Evolutionary conservation across 2,797 vertebrate species (phyloP), one percentile per base, ranked within the genome.

Genomic region (Leptodactylus fallax): DNA sequence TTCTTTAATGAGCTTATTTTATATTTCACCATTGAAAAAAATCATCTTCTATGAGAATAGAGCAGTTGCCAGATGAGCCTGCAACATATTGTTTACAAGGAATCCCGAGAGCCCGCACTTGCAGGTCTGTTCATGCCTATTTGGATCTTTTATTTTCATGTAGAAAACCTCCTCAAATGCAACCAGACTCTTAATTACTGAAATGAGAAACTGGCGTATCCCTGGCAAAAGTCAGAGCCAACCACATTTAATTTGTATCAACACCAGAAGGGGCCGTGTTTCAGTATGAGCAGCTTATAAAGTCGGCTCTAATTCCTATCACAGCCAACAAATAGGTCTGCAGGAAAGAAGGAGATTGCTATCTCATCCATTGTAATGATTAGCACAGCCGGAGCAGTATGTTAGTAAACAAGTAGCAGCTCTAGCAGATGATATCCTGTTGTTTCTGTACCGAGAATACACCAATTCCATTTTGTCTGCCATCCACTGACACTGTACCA

Each of bases 221-320:
- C 67, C 60, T 83, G 60, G 85, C 79, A 86, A 83, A 65, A 65
- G 58, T 19, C 80, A 83, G 60, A 61, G 88, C 83, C 84, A 89
- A 89, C 58, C 84, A 79, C 72, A 86, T 83, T 89, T 86, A 71
- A 89, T 89, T 89, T 89, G 63, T 63, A 83, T 89, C 85, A 89
- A 83, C 80, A 86, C 84, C 79, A 89, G 84, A 86, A 83, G 88
- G 79, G 65, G 79, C 61, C 78, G 21, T 60, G 25, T 78, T 60
- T 60, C 71, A 79, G 82, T 76, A 86, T 49, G 80, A 86, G 47
- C 88, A 83, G 58, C 65, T 78, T 65, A 21, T 7, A 81, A 86
- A 36, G 71, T 86, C 79, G 23, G 25, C 61, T 79, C 53, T 71
- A 49, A 83, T 86, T 86, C 72, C 19, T 47, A 16, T 89, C 51